Conservation (phyloP, 30 jellyfish, hydroid and myxozoan species). For the Hydra vulgaris region DNA sequence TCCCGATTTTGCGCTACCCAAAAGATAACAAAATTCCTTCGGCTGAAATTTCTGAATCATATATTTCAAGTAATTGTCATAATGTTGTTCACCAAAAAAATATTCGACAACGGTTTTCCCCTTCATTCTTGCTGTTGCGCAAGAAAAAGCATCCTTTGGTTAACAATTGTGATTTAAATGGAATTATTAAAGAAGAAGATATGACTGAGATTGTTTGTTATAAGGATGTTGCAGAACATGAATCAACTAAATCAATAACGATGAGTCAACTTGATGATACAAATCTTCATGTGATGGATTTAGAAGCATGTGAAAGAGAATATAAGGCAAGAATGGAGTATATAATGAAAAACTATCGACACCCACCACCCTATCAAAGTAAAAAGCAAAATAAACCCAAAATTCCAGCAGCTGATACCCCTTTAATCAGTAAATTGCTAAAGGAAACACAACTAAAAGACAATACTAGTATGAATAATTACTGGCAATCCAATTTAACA, state of each 20-base stretch:
- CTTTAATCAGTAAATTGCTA: constrained; percentile 31
- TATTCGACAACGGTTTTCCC: constrained; percentile 18
- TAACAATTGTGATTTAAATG: constrained; percentile 10
- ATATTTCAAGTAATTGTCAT: constrained; percentile 5
- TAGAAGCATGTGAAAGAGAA: constrained; percentile 16
- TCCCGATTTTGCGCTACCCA: not conserved
- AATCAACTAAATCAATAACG: constrained; percentile 14
- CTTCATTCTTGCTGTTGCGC: constrained; percentile 17
- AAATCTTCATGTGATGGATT: constrained; percentile 14
- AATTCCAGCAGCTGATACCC: constrained; percentile 4
- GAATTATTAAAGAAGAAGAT: constrained; percentile 31
- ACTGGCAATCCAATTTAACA: constrained; percentile 28
- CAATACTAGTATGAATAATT: constrained; percentile 85
- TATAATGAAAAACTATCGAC: constrained; percentile 56
- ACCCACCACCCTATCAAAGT: constrained; percentile 94
- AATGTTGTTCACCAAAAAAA: not conserved
- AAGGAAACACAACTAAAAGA: constrained; percentile 63
- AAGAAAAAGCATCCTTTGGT: constrained; percentile 7
- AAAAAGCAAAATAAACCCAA: constrained; percentile 24
- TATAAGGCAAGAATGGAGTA: constrained; percentile 53
- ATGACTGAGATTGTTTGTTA: constrained; percentile 26
- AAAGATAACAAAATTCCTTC: constrained; percentile 19
- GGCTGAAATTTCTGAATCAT: constrained; percentile 26
- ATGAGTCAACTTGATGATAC: constrained; percentile 28
- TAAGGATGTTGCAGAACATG: constrained; percentile 35